Evolutionary conservation across 1,140 invertebrate genomes (phyloP).

Genomic region (Danaus melanippus): DNA sequence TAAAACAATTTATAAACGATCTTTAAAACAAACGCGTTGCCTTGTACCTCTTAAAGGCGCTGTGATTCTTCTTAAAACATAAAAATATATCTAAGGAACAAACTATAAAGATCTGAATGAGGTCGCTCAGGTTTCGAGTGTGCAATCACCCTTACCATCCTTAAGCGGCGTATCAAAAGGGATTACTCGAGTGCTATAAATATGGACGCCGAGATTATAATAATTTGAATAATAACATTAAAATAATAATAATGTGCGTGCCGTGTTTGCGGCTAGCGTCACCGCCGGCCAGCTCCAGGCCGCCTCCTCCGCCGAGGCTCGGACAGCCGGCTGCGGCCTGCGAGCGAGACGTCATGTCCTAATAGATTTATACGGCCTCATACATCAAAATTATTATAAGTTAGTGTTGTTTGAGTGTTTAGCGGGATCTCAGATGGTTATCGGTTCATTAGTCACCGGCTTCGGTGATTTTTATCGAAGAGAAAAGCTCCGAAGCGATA

Average conservation of each 20-base stretch:
- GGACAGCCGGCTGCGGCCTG: no score
- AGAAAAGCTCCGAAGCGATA: constrained; percentile 10
- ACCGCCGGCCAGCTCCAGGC: no score
- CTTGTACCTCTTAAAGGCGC: no score
- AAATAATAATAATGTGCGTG: constrained; percentile 54
- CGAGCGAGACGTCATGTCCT: constrained; percentile 51
- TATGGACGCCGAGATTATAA: constrained; percentile 62
- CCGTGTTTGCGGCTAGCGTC: constrained; percentile 32
- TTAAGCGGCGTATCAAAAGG: constrained; percentile 64
- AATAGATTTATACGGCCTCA: constrained; percentile 60
- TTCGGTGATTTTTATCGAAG: constrained; percentile 28
- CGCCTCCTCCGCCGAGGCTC: background rate
- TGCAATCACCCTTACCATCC: constrained; percentile 25
- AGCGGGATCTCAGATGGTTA: constrained; percentile 36
- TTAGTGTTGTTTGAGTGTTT: constrained; percentile 38
- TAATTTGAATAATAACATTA: constrained; percentile 69
- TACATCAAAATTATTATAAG: constrained; percentile 49
- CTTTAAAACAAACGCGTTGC: no score
- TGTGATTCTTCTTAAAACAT: no score
- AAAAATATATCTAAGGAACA: no score
- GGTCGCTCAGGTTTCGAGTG: constrained; percentile 12
- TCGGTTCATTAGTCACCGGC: constrained; percentile 47
- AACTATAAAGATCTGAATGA: background rate
- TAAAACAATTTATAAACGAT: no score
- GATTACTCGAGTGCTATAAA: constrained; percentile 60